Base-by-base conservation (phyloP, 2,888 invertebrate genomes). In the Abrostola triplasia region DNA sequence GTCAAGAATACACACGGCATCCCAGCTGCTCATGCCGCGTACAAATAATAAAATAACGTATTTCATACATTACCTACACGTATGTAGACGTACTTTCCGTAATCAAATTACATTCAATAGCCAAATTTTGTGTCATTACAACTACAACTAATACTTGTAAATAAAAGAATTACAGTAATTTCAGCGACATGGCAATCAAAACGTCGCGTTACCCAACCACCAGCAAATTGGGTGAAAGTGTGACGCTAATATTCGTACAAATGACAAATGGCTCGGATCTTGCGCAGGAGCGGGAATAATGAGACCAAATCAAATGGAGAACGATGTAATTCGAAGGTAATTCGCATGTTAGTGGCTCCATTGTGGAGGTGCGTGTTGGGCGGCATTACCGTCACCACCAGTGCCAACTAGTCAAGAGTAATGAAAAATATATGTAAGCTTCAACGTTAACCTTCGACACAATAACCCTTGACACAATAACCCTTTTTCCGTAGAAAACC, bases 161-260 rank as follows among this genome's bases (percentile, higher is more conserved):
- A 85, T 82, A 82, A 84, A 83, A 83, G 84, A 87, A 88, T 86
- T 82, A 86, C 81, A 73, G 85, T 82, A 84, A 89, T 88, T 86
- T 82, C 78, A 82, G 81, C 78, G 78, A 75, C 79, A 68, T 77
- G 73, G 76, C 85, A 88, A 88, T 88, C 89, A 90, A 86, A 88
- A 79, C 82, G 90, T 92, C 90, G 84, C 77, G 79, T 88, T 86
- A 86, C 87, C 86, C 89, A 86, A 90, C 88, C 83, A 80, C 87
- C 80, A 85, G 82, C 82, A 89, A 91, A 92, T 91, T 90, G 84
- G 91, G 92, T 85, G 92, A 93, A 93, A 93, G 93, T 93, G 89
- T 91, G 91, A 92, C 92, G 85, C 82, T 91, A 91, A 92, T 92
- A 87, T 89, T 88, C 85, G 83, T 87, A 86, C 88, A 88, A 81